phyloP scores from a whole-genome alignment of 1,140 invertebrate species.

The Charaxes varanes region DNA sequence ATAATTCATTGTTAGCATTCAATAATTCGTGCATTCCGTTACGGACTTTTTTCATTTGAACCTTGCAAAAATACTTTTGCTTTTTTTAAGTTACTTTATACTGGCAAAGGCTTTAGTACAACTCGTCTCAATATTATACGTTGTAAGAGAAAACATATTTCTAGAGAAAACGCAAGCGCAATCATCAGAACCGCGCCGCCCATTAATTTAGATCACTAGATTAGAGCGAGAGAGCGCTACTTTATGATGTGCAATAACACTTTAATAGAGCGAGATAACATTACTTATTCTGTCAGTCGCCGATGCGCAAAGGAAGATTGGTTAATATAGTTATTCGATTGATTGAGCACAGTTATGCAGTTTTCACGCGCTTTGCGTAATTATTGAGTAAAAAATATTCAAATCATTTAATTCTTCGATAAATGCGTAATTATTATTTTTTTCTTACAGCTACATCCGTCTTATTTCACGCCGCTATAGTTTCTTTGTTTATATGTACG shows the following conservation, averaged over 20 bases:
- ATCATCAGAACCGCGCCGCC: conserved; percentile 40
- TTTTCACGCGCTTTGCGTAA: too few species aligned
- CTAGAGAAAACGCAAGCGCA: conserved; percentile 23
- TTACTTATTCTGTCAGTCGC: conserved; percentile 9
- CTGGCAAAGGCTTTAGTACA: neutral
- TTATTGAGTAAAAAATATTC: too few species aligned
- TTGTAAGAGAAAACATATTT: neutral
- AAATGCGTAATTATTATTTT: too few species aligned
- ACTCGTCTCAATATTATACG: neutral
- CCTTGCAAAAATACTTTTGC: neutral
- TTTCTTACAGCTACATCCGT: too few species aligned
- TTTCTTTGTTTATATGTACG: too few species aligned
- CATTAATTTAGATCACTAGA: conserved; percentile 48
- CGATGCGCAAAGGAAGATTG: neutral
- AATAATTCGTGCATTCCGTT: conserved; percentile 21
- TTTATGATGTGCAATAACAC: conserved; percentile 8
- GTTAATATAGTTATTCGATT: neutral
- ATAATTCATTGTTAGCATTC: conserved; percentile 33
- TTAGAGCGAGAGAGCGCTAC: conserved; percentile 41
- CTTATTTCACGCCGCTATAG: too few species aligned
- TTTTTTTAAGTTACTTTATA: neutral
- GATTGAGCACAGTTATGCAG: too few species aligned
- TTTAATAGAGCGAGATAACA: conserved; percentile 29
- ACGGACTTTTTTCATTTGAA: conserved; percentile 6
- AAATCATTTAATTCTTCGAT: too few species aligned